These are phyloP conservation scores for Lamellibrachia luymesi DNA, from an alignment of 1,140 invertebrate genomes.

Conservation along the genomic window DNA sequence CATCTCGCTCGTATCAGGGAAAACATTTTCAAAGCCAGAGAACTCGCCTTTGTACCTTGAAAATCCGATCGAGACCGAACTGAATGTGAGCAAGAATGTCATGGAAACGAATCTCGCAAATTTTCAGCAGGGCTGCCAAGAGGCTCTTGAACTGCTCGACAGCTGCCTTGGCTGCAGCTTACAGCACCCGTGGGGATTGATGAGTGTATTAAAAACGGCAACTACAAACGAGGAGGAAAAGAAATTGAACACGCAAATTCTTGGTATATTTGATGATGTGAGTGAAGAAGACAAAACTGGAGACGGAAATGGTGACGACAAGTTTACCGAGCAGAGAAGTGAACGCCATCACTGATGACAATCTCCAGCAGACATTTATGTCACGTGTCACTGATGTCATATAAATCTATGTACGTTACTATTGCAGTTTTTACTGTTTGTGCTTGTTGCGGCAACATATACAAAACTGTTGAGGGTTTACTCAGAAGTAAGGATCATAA, in stretches of 20 bases:
- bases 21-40: not conserved
- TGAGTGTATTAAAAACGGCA: not conserved
- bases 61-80: slow-evolving; percentile 2
- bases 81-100: slow-evolving; percentile 13
- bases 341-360: not conserved
- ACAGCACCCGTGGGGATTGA: not conserved
- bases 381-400: not conserved
- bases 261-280: not conserved
- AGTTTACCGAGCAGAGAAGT: not conserved
- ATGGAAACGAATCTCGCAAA: not conserved
- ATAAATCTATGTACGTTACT: not conserved
- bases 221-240: not conserved
- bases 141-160: not conserved
- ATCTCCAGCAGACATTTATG: not conserved
- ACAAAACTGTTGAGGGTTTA: not conserved
- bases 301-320: not conserved
- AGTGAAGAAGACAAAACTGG: not conserved
- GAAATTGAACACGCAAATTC: not conserved
- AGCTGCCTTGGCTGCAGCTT: not conserved
- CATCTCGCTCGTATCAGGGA: not conserved
- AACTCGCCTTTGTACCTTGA: not conserved
- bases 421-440: not conserved
- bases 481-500: not conserved
- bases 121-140: not conserved
- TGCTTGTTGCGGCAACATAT: not conserved